A percentile compares a stretch with the other conserved stretches of the same genome.
Conservation (phyloP, 64 coral and sea anemone genomes). For the Actinia equina region DNA sequence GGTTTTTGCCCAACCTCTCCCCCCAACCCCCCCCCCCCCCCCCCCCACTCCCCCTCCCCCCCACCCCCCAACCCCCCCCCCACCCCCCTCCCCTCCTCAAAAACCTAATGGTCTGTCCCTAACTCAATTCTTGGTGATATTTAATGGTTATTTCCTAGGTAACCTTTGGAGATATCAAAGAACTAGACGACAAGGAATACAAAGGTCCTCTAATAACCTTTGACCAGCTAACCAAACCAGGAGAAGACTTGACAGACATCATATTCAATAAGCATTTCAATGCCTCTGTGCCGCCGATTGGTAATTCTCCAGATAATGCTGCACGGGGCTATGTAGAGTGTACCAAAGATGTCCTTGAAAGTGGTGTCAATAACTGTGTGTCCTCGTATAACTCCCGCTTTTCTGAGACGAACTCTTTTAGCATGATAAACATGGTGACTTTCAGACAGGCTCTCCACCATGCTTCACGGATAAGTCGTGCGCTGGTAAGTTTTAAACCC, state of each 20-base stretch:
- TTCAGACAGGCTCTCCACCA: conserved; percentile 84
- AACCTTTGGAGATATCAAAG: conserved; percentile 77
- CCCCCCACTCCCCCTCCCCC: too few species aligned
- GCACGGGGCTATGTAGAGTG: conserved; percentile 76
- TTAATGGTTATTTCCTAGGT: conserved; percentile 36
- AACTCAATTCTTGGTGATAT: too few species aligned
- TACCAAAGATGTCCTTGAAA: conserved; percentile 61
- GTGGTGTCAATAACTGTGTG: conserved; percentile 60
- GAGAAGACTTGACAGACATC: conserved; percentile 82
- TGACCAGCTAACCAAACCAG: conserved; percentile 67
- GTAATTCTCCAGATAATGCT: conserved; percentile 43
- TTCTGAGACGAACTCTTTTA: not conserved
- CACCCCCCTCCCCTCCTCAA: too few species aligned
- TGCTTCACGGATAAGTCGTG: conserved; percentile 79
- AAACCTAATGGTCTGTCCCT: too few species aligned
- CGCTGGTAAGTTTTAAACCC: conserved; percentile 59
- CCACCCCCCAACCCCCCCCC: too few species aligned
- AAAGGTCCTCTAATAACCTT: conserved; percentile 69
- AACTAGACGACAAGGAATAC: conserved; percentile 43
- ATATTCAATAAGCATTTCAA: conserved; percentile 88
- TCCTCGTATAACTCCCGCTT: conserved; percentile 62
- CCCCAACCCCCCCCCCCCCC: too few species aligned
- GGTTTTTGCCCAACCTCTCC: too few species aligned
- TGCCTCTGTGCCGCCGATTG: conserved; percentile 27
- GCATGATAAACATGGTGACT: conserved; percentile 66